Percentiles rank a stretch among this genome's conserved stretches.
phyloP scores from a whole-genome alignment of 2,113 vertebrate genomes.

The Corythaixoides concolor region DNA sequence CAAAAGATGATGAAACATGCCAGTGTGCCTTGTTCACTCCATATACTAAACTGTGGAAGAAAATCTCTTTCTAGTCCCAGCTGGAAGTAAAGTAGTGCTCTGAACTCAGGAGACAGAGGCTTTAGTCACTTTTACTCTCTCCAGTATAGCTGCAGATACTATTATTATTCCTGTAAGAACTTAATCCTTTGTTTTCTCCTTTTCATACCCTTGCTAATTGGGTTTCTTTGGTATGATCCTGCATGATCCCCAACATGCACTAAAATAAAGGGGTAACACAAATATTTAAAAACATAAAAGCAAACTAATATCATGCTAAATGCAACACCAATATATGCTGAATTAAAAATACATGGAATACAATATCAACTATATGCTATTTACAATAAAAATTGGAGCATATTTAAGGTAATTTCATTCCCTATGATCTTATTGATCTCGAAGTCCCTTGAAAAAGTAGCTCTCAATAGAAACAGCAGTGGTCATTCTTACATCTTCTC shows the following conservation, averaged over 20 bases:
- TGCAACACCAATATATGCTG: neutral
- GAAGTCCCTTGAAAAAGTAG: neutral
- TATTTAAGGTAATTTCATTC: neutral
- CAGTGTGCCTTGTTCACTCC: neutral
- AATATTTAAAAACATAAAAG: neutral
- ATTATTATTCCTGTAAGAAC: constrained; percentile 26
- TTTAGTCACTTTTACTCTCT: constrained; percentile 5
- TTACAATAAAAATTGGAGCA: neutral
- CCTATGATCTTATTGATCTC: neutral
- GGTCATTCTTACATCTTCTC: neutral
- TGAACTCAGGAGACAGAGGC: neutral
- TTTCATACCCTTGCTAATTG: neutral
- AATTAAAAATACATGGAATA: neutral
- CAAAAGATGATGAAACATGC: neutral
- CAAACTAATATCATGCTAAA: neutral
- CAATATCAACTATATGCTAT: neutral
- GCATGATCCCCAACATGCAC: neutral
- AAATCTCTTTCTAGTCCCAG: neutral
- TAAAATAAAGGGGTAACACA: neutral
- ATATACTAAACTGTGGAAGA: neutral
- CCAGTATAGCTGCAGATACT: neutral
- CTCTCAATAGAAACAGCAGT: neutral
- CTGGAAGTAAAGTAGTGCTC: neutral
- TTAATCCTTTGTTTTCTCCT: constrained; percentile 25
- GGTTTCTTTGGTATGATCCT: neutral